phyloP scores from a whole-genome alignment of 23 tunicate species.

The Phallusia fumigata region DNA sequence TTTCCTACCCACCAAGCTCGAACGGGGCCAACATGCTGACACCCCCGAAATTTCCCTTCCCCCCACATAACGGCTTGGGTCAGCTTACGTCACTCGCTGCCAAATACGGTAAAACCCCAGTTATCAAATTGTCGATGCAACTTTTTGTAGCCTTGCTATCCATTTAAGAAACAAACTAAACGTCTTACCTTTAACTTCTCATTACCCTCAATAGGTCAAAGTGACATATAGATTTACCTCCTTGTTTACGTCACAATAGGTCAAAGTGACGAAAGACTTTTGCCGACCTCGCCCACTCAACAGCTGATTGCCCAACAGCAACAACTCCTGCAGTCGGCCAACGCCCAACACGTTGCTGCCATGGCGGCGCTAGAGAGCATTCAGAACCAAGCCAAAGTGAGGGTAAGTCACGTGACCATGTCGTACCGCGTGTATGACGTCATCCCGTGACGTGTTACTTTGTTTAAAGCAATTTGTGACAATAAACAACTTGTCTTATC shows the following conservation, averaged over 20 bases:
- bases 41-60: conserved; percentile 77
- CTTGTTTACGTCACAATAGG: conserved; percentile 12
- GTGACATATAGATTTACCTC: no score
- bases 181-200: no score
- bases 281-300: conserved; percentile 91
- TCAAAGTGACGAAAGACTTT: conserved; percentile 47
- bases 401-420: conserved; percentile 37
- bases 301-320: conserved; percentile 86
- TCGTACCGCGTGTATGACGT: no score
- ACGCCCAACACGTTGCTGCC: conserved; percentile 89
- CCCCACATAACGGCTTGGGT: conserved; percentile 72
- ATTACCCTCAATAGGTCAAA: no score
- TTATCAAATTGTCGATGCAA: no score
- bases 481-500: no score
- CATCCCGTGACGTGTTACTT: no score
- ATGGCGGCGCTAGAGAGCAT: conserved; percentile 94
- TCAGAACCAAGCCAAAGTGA: conserved; percentile 79
- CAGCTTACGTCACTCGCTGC: conserved; percentile 46
- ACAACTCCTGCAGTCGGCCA: conserved; percentile 85
- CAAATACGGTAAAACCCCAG: conserved; percentile 80
- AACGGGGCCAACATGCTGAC: conserved; percentile 61
- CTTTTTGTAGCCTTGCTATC: no score
- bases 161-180: no score
- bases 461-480: not conserved
- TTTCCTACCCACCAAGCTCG: conserved; percentile 70